Base-by-base conservation (phyloP, 2,113 vertebrate species). In the Platichthys stellatus region DNA sequence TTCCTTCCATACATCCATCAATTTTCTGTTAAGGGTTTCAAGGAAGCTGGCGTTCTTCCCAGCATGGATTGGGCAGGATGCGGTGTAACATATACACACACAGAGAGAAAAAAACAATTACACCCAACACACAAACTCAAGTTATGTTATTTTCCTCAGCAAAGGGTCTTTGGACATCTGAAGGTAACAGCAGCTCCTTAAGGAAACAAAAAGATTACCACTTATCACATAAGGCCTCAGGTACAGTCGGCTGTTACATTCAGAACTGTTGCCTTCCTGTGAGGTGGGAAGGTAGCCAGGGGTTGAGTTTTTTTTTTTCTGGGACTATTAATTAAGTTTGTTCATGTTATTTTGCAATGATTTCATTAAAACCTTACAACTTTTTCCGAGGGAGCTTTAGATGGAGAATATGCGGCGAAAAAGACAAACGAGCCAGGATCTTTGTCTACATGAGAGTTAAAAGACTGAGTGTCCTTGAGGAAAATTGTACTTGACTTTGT, bases 381-480 rank as follows among this genome's bases (percentile, higher is more conserved):
- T 14, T 15, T 47, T 47, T 47, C 45, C 45, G 45, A 20, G 49
- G 49, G 17, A 51, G 49, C 49, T 18, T 6, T n/a, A 20, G 49
- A 15, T 18, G 14, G 23, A 10, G 53, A 12, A 31, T 47, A 11
- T 21, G 20, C 15, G 45, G 28, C 9, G 64, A 60, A 69, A 35
- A 35, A 64, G 2, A 43, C 14, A 14, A 24, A 13, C 62, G 9
- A 5, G 20, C 13, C 31, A 47, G 5, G 45, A 6, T 74, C n/a
- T 21, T 18, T 51, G n/a, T 38, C 9, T 69, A 53, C 56, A 18
- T 4, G 21, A 47, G 45, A 17, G 45, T 59, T 28, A 14, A 63
- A 53, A 63, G 24, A 60, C 70, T 23, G 3, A 0, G 57, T 64
- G 74, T 78, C 74, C 77, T 83, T 78, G 69, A 73, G 73, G 4